Base-by-base conservation (phyloP, 2,888 invertebrate genomes). In the Augiades crinisus region DNA sequence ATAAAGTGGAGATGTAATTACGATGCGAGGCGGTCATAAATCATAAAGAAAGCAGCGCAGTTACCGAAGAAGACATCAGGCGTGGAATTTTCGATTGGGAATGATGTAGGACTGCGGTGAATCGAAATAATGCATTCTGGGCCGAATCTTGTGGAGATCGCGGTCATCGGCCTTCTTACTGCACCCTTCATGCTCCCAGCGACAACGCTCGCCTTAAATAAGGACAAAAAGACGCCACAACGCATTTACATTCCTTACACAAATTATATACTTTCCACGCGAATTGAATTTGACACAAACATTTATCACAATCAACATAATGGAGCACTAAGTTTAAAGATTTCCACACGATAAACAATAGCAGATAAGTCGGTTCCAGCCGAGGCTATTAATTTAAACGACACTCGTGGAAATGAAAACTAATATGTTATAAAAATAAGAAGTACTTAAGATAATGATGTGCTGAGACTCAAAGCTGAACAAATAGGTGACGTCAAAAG, bases 41-140 rank as follows among this genome's bases (percentile, higher is more conserved):
- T 85, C 79, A 86, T 80, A 80, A 78, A 75, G 79, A 83, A 84
- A 84, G 78, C 75, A 77, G 69, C 67, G 66, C 62, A 63, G 68
- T 71, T 71, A 72, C 74, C 72, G 71, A 86, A 77, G 81, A 83
- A 82, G 85, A 81, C 71, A 77, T 86, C 81, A 79, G 69, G 75
- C 73, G 73, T 77, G 82, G 78, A 85, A 83, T 86, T 80, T 75
- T 72, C 74, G 72, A 85, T 81, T 76, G 78, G 70, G 73, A 72
- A 78, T 79, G 77, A 80, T 81, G 78, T 71, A 79, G 81, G 77
- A 71, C 72, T 78, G 78, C 69, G 64, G 69, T 73, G 70, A 75
- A 76, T 77, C 73, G 65, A 67, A 74, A 78, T 81, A 78, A 83
- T 77, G 75, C 80, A 84, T 85, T 83, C 81, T 82, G 80, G 78